Evolutionary conservation across 2,888 invertebrate species (phyloP), one percentile per base, ranked within the genome.

Genomic region (Sicus ferrugineus): DNA sequence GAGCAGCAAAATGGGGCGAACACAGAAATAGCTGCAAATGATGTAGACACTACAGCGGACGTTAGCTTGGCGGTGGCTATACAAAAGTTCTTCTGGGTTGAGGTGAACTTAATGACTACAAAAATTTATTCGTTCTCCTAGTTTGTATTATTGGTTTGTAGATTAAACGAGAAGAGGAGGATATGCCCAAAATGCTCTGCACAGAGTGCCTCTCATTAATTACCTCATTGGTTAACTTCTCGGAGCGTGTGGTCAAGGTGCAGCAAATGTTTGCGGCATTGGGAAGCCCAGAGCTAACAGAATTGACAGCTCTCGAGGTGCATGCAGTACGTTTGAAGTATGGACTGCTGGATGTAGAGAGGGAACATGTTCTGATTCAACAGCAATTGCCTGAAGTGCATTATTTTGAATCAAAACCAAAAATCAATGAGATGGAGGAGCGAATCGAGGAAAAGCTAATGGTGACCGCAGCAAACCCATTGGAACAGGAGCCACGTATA

Each of bases 221-320:
- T 5, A 79, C 80, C 0, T 75, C 77, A 2, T 66, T 83, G 59
- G 77, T 79, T 0, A 79, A 79, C 0, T 83, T 83, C 56, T 77
- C 79, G n/a, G 80, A 82, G 30, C 79, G 81, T 2, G 77, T 82
- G 2, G 75, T 76, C 0, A 78, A 81, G 1, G 83, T 83, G 16
- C 83, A 84, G 62, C 78, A 79, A 56, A 79, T 84, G 72, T 84
- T 77, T 63, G 73, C 73, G 16, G 76, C 79, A n/a, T 64, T 84
- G 11, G 76, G 76, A 34, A 76, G 75, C 28, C 66, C 1, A 3
- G 4, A 65, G 0, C 7, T 16, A 5, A 21, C 31, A 31, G 16
- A 30, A 21, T 11, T n/a, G 31, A 6, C 63, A 6, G 28, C 19
- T 21, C 31, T 23, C 16, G 72, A 76, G n/a, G 61, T 72, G 3